Evolutionary conservation across 2,113 vertebrate species (phyloP).

Genomic region (Rhagologus leucostigma): DNA sequence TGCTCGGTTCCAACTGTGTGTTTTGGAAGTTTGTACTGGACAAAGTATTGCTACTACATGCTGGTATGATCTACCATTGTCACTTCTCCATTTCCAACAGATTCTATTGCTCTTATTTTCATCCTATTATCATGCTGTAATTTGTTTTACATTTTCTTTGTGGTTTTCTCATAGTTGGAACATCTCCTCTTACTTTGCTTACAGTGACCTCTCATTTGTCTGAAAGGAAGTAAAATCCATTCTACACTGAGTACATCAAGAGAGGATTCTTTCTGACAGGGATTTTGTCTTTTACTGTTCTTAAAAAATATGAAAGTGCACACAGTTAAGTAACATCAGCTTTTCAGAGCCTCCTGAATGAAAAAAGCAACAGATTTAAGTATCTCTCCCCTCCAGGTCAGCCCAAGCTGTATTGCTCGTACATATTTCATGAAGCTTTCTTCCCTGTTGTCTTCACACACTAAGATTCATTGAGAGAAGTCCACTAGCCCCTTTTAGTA

Average conservation of each 20-base stretch:
- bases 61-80: not conserved
- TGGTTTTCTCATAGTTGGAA: not conserved
- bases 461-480: not conserved
- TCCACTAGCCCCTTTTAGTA: not conserved
- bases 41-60: not conserved
- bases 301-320: not conserved
- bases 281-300: not conserved
- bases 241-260: not conserved
- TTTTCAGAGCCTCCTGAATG: not conserved
- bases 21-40: not conserved
- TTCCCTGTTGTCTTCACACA: not conserved
- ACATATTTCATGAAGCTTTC: not conserved
- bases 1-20: not conserved
- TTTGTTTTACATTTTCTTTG: not conserved
- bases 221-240: not conserved
- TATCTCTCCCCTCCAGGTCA: not conserved
- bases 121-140: not conserved
- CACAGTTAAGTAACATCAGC: not conserved
- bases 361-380: not conserved
- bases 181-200: not conserved
- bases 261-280: not conserved
- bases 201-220: not conserved
- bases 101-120: not conserved
- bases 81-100: not conserved
- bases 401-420: not conserved